Base-by-base conservation (phyloP, 2,113 vertebrate species). In the Callipepla squamata region DNA sequence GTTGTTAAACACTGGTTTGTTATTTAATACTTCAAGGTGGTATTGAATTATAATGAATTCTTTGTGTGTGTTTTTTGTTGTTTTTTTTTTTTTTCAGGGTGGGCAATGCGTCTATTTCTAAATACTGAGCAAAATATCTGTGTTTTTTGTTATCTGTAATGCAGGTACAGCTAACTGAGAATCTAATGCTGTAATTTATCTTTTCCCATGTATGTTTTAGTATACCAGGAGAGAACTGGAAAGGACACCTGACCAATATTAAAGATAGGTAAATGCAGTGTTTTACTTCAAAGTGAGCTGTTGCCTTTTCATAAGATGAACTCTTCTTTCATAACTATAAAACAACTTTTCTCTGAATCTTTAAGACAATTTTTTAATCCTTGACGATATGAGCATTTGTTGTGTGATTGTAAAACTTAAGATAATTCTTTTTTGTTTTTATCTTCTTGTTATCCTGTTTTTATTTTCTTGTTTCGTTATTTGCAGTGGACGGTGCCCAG, bases 171-270 rank as follows among this genome's bases (percentile, higher is more conserved):
- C 92, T 95, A 58, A 91, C 57, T 82, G 80, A 77, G 19, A 59
- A 45, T 62, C 45, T 96, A 92, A 96, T 69, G 13, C 20, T 95
- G 96, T 90, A 85, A 23, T 78, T 58, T 89, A 17, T 62, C 63
- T 93, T 92, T 96, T 63, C 12, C 13, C 90, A 18, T 94, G 62
- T 82, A 72, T 73, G 3, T 92, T 51, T 80, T 97, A 99, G 99
- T 94, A 95, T 98, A 90, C 96, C 98, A 80, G 98, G 93, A 67
- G 97, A 97, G 69, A 98, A 96, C 21, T 99, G 99, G 99, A 98
- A 82, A 92, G 99, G 98, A 95, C 95, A 38, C 20, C 98, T 98
- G 93, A 98, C 98, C 77, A 97, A 32, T 3, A 80, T 98, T 78
- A 97, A 94, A 66, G 91, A 96, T 40, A 98, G 98, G 99, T 99